Base-by-base conservation (phyloP, 2,113 vertebrate species). In the Pelvicachromis taeniatus region DNA sequence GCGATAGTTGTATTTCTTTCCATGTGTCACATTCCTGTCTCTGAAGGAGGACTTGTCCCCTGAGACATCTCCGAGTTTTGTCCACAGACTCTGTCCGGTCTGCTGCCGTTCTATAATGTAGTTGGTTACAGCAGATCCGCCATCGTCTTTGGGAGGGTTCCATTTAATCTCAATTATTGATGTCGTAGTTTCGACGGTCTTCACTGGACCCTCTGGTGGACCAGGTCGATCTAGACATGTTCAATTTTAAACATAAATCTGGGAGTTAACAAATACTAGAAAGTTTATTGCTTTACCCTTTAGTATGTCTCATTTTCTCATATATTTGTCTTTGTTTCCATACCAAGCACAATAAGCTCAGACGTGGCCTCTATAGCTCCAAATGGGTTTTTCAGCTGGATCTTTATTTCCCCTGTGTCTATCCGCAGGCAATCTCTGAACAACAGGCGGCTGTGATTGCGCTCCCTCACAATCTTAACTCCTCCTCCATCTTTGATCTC, bases 1-100 rank as follows among this genome's bases (percentile, higher is more conserved):
- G 4, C 95, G 96, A 94, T 97, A 98, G 92, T 93, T 90, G 86
- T 97, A 98, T 90, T 95, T 97, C 85, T 77, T 94, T 77, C 97
- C 97, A 82, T 90, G 95, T 38, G 96, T 95, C 78, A 97, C 96
- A 19, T 92, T 94, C 79, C 88, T 91, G 0, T 96, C 97, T 1
- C 95, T 97, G 92, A 97, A 97, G 65, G 87, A 94, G 19, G 94
- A 95, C 48, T 85, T 92, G 88, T 94, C 94, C 11, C 86, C 90
- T 1, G 90, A 89, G 59, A 92, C 68, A 56, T 98, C 95, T 7
- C 96, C 97, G 79, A 97, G 81, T 50, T 95, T 95, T 17, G 90
- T 95, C 97, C 97, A 98, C 6, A 96, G 88, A 0, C 75, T 90
- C 53, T 96, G 93, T 68, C 97, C 96, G 0, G 91, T 48, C 85